Evolutionary conservation across 2,797 vertebrate genomes (phyloP).

Genomic region (Macrochelys suwanniensis): DNA sequence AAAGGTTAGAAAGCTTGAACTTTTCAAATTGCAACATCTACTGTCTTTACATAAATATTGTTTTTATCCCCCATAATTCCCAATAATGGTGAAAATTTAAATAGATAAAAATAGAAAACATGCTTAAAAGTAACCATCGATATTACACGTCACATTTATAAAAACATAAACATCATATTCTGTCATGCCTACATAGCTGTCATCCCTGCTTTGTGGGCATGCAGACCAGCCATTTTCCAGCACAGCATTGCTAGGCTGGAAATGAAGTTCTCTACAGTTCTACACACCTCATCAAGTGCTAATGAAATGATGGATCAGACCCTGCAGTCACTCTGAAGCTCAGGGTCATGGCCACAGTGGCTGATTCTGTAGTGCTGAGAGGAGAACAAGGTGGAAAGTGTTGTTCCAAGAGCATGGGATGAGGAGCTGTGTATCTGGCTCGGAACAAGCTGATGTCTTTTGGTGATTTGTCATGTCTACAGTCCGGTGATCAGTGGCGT

Average conservation of each 20-base stretch:
- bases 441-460: not conserved
- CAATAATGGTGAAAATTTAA: too few relatives aligned
- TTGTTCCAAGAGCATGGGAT: fast-evolving
- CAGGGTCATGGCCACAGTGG: not conserved
- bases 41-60: not conserved
- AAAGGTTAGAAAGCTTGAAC: not conserved
- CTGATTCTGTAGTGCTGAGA: fast-evolving
- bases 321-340: not conserved
- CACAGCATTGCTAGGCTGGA: not conserved
- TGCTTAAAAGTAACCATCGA: too few relatives aligned
- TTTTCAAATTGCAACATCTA: not conserved
- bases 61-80: too few relatives aligned
- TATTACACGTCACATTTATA: too few relatives aligned
- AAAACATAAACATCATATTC: too few relatives aligned
- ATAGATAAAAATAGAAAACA: too few relatives aligned
- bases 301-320: slow-evolving; percentile 8
- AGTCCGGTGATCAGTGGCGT: not conserved
- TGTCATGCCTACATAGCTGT: not conserved
- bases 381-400: not conserved
- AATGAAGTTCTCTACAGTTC: slow-evolving; percentile 12
- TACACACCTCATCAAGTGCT: not conserved
- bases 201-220: not conserved
- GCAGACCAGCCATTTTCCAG: not conserved
- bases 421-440: fast-evolving
- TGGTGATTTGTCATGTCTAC: not conserved